Evolutionary conservation across 2,888 invertebrate genomes (phyloP).

Genomic region (Monoplex corrugatus): DNA sequence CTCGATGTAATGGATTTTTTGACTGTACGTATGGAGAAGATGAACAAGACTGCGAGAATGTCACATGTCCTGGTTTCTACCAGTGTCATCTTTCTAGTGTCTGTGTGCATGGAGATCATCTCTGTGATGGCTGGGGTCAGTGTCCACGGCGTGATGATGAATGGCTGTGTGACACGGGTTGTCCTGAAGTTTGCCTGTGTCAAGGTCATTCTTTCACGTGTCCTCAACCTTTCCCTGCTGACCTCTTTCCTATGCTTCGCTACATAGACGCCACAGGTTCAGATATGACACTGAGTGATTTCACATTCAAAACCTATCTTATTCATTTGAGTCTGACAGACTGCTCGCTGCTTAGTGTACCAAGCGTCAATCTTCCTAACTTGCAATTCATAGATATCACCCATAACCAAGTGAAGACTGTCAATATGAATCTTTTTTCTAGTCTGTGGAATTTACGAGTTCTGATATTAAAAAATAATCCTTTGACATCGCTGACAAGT

Average conservation of each 20-base stretch:
- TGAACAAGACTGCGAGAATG: not conserved
- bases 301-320: not conserved
- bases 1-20: slow-evolving; percentile 24
- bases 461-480: not conserved
- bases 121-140: slow-evolving; percentile 24
- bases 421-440: not conserved
- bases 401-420: not conserved
- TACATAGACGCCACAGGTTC: slow-evolving; percentile 3
- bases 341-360: not conserved
- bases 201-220: not conserved
- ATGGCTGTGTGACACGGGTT: not conserved
- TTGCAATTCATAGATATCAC: not conserved
- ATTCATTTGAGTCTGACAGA: not conserved
- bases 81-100: not conserved
- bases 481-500: not conserved
- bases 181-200: not conserved
- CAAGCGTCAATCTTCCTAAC: not conserved
- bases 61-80: slow-evolving; percentile 14
- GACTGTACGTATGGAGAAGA: not conserved
- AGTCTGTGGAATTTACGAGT: not conserved
- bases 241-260: not conserved
- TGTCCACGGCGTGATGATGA: slow-evolving; percentile 1
- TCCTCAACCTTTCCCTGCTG: not conserved
- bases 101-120: not conserved
- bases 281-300: not conserved